Evolutionary conservation across 2,888 invertebrate genomes (phyloP).

Genomic region (Serripes groenlandicus): DNA sequence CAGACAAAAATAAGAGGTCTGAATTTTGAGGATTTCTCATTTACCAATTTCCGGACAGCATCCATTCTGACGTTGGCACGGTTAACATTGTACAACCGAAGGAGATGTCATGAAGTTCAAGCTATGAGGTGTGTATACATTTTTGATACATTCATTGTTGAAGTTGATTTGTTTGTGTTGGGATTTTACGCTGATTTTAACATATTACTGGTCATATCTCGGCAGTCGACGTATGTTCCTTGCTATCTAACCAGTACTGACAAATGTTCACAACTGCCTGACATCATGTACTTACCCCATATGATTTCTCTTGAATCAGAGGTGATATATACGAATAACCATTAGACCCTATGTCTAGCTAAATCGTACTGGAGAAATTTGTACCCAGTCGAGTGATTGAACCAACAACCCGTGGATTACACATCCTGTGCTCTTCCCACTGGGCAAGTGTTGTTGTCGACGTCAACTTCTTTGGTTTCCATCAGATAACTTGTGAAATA

Average conservation of each 20-base stretch:
- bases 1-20: slow-evolving; percentile 29
- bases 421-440: too few relatives aligned
- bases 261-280: background rate
- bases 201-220: background rate
- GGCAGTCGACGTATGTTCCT: background rate
- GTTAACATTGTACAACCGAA: slow-evolving; percentile 58
- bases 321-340: background rate
- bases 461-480: background rate
- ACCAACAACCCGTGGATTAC: slow-evolving; percentile 6
- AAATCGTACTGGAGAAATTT: slow-evolving; percentile 7
- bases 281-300: too few relatives aligned
- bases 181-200: background rate
- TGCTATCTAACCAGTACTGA: background rate
- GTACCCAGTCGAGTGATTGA: background rate
- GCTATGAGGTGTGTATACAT: slow-evolving; percentile 54
- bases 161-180: too few relatives aligned
- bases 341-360: slow-evolving; percentile 18
- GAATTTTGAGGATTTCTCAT: slow-evolving; percentile 44
- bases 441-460: slow-evolving; percentile 9
- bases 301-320: slow-evolving; percentile 11
- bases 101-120: slow-evolving; percentile 64
- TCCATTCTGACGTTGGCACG: slow-evolving; percentile 49
- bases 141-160: background rate
- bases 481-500: background rate
- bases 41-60: slow-evolving; percentile 38